Conservation (phyloP, 2,888 invertebrate genomes). For the Ceraclea dissimilis region DNA sequence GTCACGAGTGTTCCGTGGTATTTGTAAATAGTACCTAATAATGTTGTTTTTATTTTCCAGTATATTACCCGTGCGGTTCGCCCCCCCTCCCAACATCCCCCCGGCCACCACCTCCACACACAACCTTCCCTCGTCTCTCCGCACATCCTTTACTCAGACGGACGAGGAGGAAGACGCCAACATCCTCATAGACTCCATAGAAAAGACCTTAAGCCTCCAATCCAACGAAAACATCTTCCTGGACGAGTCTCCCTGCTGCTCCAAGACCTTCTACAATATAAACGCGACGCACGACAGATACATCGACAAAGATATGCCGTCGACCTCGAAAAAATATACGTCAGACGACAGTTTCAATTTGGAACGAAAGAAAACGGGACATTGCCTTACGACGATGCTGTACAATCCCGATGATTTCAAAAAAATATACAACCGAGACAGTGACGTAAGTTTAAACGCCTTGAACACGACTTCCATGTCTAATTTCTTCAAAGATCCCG, state of each 20-base stretch:
- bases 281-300: no score
- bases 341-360: neutral
- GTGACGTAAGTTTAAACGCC: neutral
- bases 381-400: neutral
- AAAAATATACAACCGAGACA: neutral
- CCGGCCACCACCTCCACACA: neutral
- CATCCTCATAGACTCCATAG: constrained; percentile 10
- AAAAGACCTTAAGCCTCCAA: constrained; percentile 6
- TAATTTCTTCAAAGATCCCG: no score
- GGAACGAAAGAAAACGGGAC: constrained; percentile 1
- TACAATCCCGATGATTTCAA: neutral
- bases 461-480: no score
- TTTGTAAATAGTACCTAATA: no score
- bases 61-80: no score
- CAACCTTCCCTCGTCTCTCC: neutral
- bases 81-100: neutral
- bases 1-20: no score
- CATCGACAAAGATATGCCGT: no score
- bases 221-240: constrained; percentile 1
- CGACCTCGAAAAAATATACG: neutral
- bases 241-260: constrained; percentile 1
- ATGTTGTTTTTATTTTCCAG: no score
- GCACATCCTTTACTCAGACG: no score
- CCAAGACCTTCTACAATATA: neutral
- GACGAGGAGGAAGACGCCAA: constrained; percentile 6